Evolutionary conservation across 2,113 vertebrate species (phyloP), one percentile per base, ranked within the genome.

Genomic region (Marmota flaviventris): DNA sequence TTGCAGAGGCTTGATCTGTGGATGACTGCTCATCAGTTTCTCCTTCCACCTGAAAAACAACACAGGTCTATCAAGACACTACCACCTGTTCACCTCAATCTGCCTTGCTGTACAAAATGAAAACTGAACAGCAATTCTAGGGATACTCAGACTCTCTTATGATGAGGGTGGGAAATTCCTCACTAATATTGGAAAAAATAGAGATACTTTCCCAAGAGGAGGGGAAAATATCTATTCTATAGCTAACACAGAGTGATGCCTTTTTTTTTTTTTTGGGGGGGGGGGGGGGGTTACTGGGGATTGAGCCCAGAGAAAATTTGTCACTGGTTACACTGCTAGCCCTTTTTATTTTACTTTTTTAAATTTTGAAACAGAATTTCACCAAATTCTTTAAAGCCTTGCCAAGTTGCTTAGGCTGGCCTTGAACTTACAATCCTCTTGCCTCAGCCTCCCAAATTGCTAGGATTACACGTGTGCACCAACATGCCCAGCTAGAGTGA

Each of bases 1-100:
- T 97, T 79, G 99, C 99, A 97, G 99, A 98, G 69, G 99, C 99
- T 97, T 99, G 99, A 98, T 99, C 99, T 92, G 99, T 96, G 29
- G 99, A 98, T 27, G 98, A 96, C 97, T 99, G 99, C 85, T 99
- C 99, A n/a, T 99, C 99, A 0, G 94, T 98, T 96, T 99, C 99
- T 96, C 99, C 99, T 98, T 99, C 99, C 97, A 98, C 98, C 99
- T 99, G 82, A 93, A 69, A 87, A 97, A 73, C 95, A 91, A 63
- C 25, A 84, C n/a, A 79, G 77, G 58, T 51, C 65, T 45, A 4
- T 76, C 29, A 87, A 25, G 53, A 77, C 0, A 39, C 61, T 34
- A n/a, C n/a, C 65, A 42, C 32, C 61, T 81, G 61, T 42, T n/a
- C 6, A 14, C 1, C 27, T 37, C n/a, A 20, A 4, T 58, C 20